phyloP scores from a whole-genome alignment of 2,113 vertebrate species.

The Solenodon paradoxus region DNA sequence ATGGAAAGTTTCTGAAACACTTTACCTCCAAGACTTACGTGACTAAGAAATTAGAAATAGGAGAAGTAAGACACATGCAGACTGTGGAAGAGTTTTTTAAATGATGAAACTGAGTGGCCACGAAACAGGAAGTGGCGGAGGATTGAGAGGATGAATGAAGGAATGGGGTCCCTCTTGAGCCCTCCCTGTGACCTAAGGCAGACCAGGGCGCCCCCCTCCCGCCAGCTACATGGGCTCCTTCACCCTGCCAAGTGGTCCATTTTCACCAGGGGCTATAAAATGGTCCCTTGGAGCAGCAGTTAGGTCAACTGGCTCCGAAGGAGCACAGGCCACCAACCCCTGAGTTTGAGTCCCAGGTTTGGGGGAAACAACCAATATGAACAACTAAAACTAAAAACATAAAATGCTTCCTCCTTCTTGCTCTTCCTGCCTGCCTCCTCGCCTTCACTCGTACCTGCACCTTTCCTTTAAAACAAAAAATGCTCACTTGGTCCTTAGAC shows the following conservation, averaged over 20 bases:
- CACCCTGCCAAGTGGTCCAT: too few relatives aligned
- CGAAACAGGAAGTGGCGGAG: background rate
- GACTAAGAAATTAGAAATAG: background rate
- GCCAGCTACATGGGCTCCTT: too few relatives aligned
- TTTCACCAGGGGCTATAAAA: background rate
- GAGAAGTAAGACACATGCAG: background rate
- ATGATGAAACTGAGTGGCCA: background rate
- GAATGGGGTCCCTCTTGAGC: background rate
- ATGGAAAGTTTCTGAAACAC: background rate
- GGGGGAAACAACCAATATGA: too few relatives aligned
- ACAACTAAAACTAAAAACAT: too few relatives aligned
- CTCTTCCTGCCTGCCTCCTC: too few relatives aligned
- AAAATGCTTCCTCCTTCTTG: too few relatives aligned
- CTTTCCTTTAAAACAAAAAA: too few relatives aligned
- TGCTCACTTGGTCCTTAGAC: background rate
- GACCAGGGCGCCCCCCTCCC: background rate
- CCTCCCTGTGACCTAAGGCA: background rate
- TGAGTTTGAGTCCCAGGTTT: too few relatives aligned
- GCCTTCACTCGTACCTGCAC: too few relatives aligned
- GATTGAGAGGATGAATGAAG: background rate
- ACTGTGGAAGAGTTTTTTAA: background rate
- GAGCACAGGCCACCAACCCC: too few relatives aligned
- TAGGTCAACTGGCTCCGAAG: too few relatives aligned
- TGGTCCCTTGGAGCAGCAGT: background rate
- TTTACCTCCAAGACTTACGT: background rate